Evolutionary conservation across 2,888 invertebrate species (phyloP).

Genomic region (Tuta absoluta): DNA sequence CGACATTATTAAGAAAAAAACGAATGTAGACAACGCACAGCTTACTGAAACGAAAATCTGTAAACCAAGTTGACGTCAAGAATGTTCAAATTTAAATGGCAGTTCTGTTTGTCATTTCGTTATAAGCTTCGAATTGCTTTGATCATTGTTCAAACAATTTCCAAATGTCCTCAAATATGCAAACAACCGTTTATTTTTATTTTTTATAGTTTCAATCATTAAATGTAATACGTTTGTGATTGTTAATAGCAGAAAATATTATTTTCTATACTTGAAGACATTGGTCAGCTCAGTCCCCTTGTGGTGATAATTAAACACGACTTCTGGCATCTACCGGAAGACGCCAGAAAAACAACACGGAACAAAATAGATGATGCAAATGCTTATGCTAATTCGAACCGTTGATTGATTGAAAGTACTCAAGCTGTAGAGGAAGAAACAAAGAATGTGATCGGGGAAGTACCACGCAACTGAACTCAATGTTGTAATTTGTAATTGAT

Average conservation of each 20-base stretch:
- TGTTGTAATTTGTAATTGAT: conserved; percentile 15
- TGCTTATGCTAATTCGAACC: conserved; percentile 38
- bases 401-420: conserved; percentile 41
- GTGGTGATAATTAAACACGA: conserved; percentile 39
- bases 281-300: conserved; percentile 36
- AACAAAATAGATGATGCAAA: conserved; percentile 51
- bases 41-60: background rate
- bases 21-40: background rate
- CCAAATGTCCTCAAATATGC: background rate
- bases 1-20: background rate
- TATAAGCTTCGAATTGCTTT: conserved; percentile 7
- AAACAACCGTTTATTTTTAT: background rate
- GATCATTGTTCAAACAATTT: background rate
- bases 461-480: conserved; percentile 14
- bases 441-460: conserved; percentile 34
- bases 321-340: conserved; percentile 47
- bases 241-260: conserved; percentile 3
- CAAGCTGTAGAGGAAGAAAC: conserved; percentile 34
- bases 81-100: background rate
- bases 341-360: conserved; percentile 51
- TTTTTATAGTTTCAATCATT: conserved; percentile 23
- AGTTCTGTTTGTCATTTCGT: background rate
- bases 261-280: background rate
- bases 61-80: background rate
- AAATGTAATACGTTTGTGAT: conserved; percentile 15